These are phyloP conservation scores for Alcis repandata DNA, from an alignment of 2,888 invertebrate species.

Conservation along the genomic window DNA sequence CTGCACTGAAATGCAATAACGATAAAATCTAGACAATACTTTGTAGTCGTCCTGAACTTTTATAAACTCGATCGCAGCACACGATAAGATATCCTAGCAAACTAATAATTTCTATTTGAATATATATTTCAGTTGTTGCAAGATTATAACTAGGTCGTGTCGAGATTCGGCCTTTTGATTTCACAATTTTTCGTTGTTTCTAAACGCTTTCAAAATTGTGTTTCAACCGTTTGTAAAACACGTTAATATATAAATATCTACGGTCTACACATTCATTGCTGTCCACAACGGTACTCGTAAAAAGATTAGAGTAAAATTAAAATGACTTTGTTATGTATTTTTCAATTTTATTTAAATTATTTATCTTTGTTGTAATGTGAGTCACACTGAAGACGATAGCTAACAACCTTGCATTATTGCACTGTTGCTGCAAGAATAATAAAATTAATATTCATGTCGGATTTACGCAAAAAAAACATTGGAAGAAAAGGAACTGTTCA, in stretches of 20 bases:
- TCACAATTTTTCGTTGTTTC: constrained; percentile 46
- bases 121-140: constrained; percentile 47
- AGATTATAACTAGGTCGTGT: constrained; percentile 46
- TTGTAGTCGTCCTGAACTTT: constrained; percentile 42
- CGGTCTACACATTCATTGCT: constrained; percentile 4
- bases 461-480: constrained; percentile 3
- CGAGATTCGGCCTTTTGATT: constrained; percentile 48
- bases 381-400: constrained; percentile 18
- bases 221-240: constrained; percentile 35
- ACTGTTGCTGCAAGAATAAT: constrained; percentile 10
- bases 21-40: constrained; percentile 25
- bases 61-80: constrained; percentile 19
- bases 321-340: background rate
- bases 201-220: constrained; percentile 46
- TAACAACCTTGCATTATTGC: constrained; percentile 21
- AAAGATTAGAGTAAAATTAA: constrained; percentile 5
- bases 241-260: constrained; percentile 25
- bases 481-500: background rate
- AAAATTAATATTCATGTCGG: constrained; percentile 9
- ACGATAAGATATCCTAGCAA: constrained; percentile 23
- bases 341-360: constrained; percentile 4
- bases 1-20: constrained; percentile 12
- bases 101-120: constrained; percentile 36
- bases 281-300: background rate
- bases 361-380: constrained; percentile 16